These are phyloP conservation scores for Monarcha castaneiventris DNA, from an alignment of 2,113 vertebrate genomes.

Conservation along the genomic window DNA sequence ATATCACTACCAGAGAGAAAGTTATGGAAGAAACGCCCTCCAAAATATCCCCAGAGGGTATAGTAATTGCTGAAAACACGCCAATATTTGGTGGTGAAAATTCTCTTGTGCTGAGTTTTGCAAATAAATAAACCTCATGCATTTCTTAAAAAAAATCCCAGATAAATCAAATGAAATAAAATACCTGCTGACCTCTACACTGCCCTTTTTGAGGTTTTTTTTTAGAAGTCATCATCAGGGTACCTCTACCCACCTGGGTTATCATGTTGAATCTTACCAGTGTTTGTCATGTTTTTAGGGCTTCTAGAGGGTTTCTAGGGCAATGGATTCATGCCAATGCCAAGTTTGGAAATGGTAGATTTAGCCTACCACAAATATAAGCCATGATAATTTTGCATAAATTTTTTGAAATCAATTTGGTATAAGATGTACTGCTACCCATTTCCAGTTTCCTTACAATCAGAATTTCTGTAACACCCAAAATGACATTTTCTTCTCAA, in stretches of 20 bases:
- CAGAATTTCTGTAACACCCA: background rate
- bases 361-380: background rate
- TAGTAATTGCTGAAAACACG: background rate
- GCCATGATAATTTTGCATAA: background rate
- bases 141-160: background rate
- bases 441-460: background rate
- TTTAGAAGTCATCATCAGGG: background rate
- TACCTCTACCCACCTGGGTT: background rate
- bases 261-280: background rate
- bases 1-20: background rate
- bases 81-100: background rate
- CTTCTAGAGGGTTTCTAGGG: background rate
- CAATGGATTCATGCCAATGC: background rate
- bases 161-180: background rate
- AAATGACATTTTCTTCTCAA: background rate
- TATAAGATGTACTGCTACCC: background rate
- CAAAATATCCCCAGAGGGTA: background rate
- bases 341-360: background rate
- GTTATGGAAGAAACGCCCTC: background rate
- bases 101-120: background rate
- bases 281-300: background rate
- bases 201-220: background rate
- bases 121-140: background rate
- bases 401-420: background rate
- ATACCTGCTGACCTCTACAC: background rate